These are phyloP conservation scores for Salpingus planirostris DNA, from an alignment of 2,888 invertebrate species.

Conservation along the genomic window DNA sequence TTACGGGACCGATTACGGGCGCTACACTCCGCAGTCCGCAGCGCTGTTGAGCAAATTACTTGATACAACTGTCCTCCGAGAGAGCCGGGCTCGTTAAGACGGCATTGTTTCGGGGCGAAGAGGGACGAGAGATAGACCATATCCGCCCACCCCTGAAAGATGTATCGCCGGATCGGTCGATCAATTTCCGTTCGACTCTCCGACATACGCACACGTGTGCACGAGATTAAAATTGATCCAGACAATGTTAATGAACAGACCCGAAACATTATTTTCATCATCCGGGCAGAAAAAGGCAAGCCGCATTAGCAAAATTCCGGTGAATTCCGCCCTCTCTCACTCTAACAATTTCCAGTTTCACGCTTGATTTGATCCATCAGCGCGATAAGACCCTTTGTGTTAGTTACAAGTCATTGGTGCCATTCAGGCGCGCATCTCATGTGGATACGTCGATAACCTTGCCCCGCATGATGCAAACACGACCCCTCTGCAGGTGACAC, in stretches of 20 bases:
- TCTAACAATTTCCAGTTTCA: constrained; percentile 25
- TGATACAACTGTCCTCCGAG: constrained; percentile 35
- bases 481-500: too few relatives aligned
- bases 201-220: too few relatives aligned
- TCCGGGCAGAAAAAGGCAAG: too few relatives aligned
- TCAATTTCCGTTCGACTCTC: too few relatives aligned
- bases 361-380: constrained; percentile 28
- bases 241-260: too few relatives aligned
- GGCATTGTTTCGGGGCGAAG: constrained; percentile 32
- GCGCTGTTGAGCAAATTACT: constrained; percentile 33
- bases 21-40: constrained; percentile 23
- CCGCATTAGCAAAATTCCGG: too few relatives aligned
- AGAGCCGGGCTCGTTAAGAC: constrained; percentile 37
- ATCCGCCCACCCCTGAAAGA: too few relatives aligned
- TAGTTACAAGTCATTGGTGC: constrained; percentile 29
- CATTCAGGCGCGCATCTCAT: constrained; percentile 25
- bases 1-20: constrained; percentile 35
- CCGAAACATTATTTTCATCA: too few relatives aligned
- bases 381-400: constrained; percentile 28
- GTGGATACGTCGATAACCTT: constrained; percentile 10
- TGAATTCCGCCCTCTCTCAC: constrained; percentile 7
- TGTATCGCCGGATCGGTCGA: too few relatives aligned
- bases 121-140: too few relatives aligned
- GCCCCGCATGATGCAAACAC: too few relatives aligned
- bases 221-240: too few relatives aligned